A percentile compares a stretch with the other conserved stretches of the same genome.
Evolutionary conservation across 2,113 vertebrate species (phyloP).

Genomic region (Cyanistes caeruleus): DNA sequence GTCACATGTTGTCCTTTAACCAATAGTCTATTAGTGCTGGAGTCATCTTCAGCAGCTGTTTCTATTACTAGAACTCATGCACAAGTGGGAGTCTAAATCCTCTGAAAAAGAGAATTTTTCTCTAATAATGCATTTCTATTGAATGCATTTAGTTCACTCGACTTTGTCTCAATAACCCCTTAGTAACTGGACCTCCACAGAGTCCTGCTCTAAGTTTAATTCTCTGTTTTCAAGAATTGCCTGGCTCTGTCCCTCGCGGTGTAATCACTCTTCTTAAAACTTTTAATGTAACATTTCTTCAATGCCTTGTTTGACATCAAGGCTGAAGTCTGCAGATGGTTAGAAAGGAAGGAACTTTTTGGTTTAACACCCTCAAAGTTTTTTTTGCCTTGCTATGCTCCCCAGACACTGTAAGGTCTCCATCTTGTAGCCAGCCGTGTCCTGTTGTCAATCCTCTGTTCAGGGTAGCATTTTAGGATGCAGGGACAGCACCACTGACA

Average conservation of each 20-base stretch:
- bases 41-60: not conserved
- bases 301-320: not conserved
- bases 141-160: not conserved
- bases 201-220: not conserved
- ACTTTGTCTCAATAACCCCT: not conserved
- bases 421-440: not conserved
- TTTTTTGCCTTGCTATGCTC: not conserved
- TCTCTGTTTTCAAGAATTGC: not conserved
- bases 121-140: not conserved
- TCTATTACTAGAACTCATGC: not conserved
- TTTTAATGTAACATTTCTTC: not conserved
- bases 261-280: not conserved
- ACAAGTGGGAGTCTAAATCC: not conserved
- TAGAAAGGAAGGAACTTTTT: not conserved
- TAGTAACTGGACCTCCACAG: not conserved
- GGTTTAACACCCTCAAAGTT: not conserved
- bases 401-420: not conserved
- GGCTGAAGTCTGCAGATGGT: not conserved
- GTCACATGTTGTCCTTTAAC: not conserved
- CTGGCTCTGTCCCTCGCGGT: not conserved
- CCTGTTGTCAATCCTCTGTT: not conserved
- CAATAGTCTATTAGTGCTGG: not conserved
- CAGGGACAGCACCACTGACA: not conserved
- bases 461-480: not conserved
- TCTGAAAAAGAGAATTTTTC: not conserved